A percentile compares a stretch with the other conserved stretches of the same genome.
These are phyloP conservation scores for Peromyscus polionotus DNA, from an alignment of 2,113 vertebrate genomes.

Conservation along the genomic window DNA sequence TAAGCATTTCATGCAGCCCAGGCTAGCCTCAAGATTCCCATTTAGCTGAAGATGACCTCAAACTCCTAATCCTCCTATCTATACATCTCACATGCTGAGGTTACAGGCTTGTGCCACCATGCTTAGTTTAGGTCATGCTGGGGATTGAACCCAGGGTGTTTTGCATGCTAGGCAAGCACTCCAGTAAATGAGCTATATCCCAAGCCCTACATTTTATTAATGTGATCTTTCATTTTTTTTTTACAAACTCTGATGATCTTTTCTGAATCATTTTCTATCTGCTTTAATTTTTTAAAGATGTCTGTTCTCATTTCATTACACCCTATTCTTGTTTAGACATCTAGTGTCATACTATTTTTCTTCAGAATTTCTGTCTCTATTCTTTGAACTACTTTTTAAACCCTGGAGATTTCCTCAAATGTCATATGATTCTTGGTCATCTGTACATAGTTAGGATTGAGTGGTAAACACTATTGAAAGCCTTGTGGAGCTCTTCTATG, in stretches of 20 bases:
- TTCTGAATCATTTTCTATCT: not conserved
- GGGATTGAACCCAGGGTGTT: not conserved
- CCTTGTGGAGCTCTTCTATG: not conserved
- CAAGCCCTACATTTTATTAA: not conserved
- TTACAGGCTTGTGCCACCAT: not conserved
- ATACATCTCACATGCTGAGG: not conserved
- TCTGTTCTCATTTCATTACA: not conserved
- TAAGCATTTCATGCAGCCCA: not conserved
- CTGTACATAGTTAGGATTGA: not conserved
- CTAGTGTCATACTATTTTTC: not conserved
- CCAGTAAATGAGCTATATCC: not conserved
- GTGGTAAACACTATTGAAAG: not conserved
- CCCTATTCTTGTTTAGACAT: not conserved
- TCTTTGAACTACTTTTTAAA: not conserved
- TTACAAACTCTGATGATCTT: not conserved
- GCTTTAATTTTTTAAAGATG: not conserved
- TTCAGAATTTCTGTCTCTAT: not conserved
- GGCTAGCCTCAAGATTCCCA: not conserved
- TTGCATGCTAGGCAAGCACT: not conserved
- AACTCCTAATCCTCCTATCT: not conserved
- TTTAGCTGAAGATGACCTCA: not conserved
- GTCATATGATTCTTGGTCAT: not conserved
- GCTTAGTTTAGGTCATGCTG: not conserved
- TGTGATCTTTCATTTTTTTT: not conserved
- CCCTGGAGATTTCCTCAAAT: not conserved